Base-by-base conservation (phyloP, 2,113 vertebrate genomes). In the Rhombomys opimus region DNA sequence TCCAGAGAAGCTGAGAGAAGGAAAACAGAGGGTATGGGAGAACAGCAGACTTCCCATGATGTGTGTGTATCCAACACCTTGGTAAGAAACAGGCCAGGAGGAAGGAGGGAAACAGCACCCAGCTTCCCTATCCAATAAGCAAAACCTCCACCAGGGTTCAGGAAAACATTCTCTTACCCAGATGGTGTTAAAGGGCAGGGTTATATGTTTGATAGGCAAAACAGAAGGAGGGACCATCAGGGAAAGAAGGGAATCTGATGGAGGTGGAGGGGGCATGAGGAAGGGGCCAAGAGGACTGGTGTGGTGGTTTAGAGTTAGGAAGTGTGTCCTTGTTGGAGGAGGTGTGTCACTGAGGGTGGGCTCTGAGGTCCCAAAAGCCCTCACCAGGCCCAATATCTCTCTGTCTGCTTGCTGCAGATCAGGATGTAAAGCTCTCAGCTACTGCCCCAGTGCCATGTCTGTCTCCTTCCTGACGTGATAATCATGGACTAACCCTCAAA, bases 21-120 rank as follows among this genome's bases (percentile, higher is more conserved):
- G 25, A 30, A 80, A 20, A 35, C 54, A 52, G n/a, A 38, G 50
- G 2, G 30, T 22, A 10, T 30, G 27, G 8, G 6, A 3, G 2
- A 27, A 0, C 46, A 9, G 1, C 5, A 17, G 54, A 22, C 15
- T 12, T 15, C 0, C 1, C 52, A 4, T 7, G 10, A 59, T 38
- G 46, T 32, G 4, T 2, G 10, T 6, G 72, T 46, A 12, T 65
- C n/a, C 50, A 38, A 27, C 25, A 27, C n/a, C 25, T 57, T 30
- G 30, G 23, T 20, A 17, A 22, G 46, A 10, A 52, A 65, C 65
- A 38, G 52, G 15, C 17, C 2, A 0, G 20, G 8, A 12, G n/a
- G 6, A 32, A 0, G 4, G 23, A 23, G 38, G 41, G 57, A 18
- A 41, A 17, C 7, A 5, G 0, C 0, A 11, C 59, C 41, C 25